Conservation (phyloP, 2,797 vertebrate species). For the Gallirallus australis region DNA sequence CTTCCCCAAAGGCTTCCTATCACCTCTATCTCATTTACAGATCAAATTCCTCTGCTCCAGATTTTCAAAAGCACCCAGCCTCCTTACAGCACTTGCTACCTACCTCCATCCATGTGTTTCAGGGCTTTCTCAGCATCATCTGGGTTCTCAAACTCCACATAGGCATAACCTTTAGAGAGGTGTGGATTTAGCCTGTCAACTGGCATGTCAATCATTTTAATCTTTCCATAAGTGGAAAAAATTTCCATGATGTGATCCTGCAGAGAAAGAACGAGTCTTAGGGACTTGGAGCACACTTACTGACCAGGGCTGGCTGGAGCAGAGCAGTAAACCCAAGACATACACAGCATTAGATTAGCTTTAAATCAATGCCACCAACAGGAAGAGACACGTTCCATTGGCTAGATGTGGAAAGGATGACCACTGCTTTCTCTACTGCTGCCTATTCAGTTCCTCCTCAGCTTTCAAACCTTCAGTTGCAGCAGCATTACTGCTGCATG, state of each 20-base stretch:
- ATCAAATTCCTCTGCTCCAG: not conserved
- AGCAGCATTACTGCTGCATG: not conserved
- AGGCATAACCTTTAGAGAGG: conserved; percentile 91
- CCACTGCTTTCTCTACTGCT: not conserved
- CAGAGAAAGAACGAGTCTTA: not conserved
- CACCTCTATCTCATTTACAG: not conserved
- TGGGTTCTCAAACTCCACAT: conserved; percentile 91
- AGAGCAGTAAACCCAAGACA: not conserved
- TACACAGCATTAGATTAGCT: not conserved
- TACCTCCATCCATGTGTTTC: conserved; percentile 96
- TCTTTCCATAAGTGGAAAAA: conserved; percentile 93
- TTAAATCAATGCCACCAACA: not conserved
- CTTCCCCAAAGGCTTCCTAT: not conserved
- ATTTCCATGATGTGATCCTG: conserved; percentile 92
- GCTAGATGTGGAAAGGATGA: not conserved
- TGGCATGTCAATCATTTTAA: conserved; percentile 96
- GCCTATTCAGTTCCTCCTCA: not conserved
- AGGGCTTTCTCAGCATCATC: conserved; percentile 93
- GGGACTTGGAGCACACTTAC: not conserved
- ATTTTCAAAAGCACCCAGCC: not conserved
- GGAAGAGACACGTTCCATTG: not conserved
- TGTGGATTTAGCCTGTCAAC: conserved; percentile 90
- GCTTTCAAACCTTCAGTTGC: not conserved
- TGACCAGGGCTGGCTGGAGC: not conserved
- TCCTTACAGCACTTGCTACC: not conserved